These are phyloP conservation scores for Aplodontia rufa DNA, from an alignment of 2,113 vertebrate genomes.

Conservation along the genomic window DNA sequence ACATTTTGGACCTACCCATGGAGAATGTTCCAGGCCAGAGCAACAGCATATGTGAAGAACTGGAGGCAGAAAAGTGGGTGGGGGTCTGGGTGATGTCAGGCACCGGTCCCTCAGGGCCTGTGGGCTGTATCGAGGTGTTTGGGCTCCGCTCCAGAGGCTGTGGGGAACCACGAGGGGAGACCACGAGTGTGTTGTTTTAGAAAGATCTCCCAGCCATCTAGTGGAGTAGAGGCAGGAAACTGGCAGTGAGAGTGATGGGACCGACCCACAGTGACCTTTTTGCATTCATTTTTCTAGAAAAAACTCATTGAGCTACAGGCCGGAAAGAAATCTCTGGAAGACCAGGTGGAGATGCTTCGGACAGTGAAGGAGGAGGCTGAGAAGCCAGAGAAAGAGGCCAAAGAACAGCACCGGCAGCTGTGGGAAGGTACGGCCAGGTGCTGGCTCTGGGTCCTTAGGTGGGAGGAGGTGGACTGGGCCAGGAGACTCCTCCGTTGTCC, in stretches of 20 bases:
- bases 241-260: neutral
- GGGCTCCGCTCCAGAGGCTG: neutral
- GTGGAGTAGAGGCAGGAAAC: neutral
- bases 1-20: neutral
- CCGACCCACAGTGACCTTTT: too few relatives aligned
- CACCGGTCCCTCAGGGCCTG: fast-evolving
- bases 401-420: constrained; percentile 89
- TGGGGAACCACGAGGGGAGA: neutral
- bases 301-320: constrained; percentile 87
- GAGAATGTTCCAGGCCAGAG: neutral
- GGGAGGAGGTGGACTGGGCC: neutral
- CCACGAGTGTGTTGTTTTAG: neutral
- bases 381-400: constrained; percentile 92
- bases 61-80: neutral
- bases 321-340: constrained; percentile 86
- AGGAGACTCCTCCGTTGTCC: fast-evolving
- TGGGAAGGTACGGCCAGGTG: constrained; percentile 89
- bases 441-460: fast-evolving
- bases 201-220: fast-evolving
- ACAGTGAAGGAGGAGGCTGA: constrained; percentile 89
- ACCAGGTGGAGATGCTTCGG: constrained; percentile 87
- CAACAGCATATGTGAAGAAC: neutral
- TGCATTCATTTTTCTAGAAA: constrained; percentile 74
- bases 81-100: neutral
- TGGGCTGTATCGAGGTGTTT: fast-evolving